Conservation (phyloP, 2,113 vertebrate species). For the Oryzias celebensis region DNA sequence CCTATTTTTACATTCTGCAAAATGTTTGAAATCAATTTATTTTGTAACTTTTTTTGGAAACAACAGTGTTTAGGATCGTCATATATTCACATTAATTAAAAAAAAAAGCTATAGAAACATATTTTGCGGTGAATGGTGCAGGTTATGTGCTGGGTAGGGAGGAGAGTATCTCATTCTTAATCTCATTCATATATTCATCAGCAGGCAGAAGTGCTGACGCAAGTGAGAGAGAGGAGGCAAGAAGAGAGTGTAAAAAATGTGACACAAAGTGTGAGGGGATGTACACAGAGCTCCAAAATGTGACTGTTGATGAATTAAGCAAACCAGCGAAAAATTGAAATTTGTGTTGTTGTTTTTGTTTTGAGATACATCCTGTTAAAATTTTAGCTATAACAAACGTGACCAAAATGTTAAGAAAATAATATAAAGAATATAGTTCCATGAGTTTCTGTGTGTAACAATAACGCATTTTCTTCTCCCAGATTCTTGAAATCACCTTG, state of each 20-base stretch:
- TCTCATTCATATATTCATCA: conserved; percentile 75
- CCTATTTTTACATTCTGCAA: not conserved
- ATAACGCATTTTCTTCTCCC: no score
- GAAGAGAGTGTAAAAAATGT: conserved; percentile 50
- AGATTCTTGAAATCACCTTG: no score
- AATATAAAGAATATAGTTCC: no score
- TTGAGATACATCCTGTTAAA: no score
- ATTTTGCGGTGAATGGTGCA: conserved; percentile 11
- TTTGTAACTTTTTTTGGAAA: not conserved
- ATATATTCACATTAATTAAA: not conserved
- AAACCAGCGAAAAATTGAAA: conserved; percentile 20
- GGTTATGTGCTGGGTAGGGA: not conserved
- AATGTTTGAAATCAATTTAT: conserved; percentile 1
- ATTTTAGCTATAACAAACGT: no score
- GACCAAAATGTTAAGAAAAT: no score
- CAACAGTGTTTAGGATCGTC: not conserved
- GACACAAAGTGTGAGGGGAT: conserved; percentile 44
- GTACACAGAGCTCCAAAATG: conserved; percentile 17
- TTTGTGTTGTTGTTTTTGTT: no score
- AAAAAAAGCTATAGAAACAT: conserved; percentile 18
- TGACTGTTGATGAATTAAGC: conserved; percentile 16
- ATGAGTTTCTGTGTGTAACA: no score
- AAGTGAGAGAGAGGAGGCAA: conserved; percentile 59
- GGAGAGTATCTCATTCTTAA: conserved; percentile 39
- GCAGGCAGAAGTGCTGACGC: conserved; percentile 66